phyloP scores from a whole-genome alignment of 2,888 invertebrate species.

The Melanostoma mellinum region DNA sequence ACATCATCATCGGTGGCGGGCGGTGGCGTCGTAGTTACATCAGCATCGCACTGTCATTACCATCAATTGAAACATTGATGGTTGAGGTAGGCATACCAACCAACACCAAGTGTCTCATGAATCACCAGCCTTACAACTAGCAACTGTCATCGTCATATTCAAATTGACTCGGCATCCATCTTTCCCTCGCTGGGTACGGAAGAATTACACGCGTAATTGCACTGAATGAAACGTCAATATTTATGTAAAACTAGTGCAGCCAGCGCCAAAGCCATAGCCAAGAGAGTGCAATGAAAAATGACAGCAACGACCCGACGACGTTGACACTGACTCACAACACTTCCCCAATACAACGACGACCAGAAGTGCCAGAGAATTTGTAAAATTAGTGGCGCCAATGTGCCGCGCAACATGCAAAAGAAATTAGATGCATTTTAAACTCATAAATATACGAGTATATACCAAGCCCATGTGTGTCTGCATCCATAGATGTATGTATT shows the following conservation, averaged over 20 bases:
- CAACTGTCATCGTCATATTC: not conserved
- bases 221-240: conserved; percentile 8
- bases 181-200: not conserved
- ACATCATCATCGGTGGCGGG: conserved; percentile 3
- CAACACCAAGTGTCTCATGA: conserved; percentile 9
- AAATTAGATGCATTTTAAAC: conserved; percentile 47
- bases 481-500: conserved; percentile 37
- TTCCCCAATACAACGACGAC: not conserved
- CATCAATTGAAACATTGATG: conserved; percentile 43
- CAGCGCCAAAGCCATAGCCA: not conserved
- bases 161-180: conserved; percentile 35
- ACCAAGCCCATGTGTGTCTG: conserved; percentile 1
- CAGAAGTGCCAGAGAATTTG: conserved; percentile 37
- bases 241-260: conserved; percentile 15
- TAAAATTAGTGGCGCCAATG: conserved; percentile 67
- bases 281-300: conserved; percentile 27
- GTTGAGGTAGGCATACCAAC: not conserved
- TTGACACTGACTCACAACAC: conserved; percentile 44
- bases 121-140: conserved; percentile 10
- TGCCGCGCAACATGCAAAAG: conserved; percentile 59
- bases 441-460: conserved; percentile 4
- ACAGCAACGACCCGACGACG: conserved; percentile 13
- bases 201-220: conserved; percentile 5
- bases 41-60: conserved; percentile 33
- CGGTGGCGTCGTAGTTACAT: conserved; percentile 32